These are phyloP conservation scores for Microcebus murinus DNA, from an alignment of 2,113 vertebrate genomes.

Conservation along the genomic window DNA sequence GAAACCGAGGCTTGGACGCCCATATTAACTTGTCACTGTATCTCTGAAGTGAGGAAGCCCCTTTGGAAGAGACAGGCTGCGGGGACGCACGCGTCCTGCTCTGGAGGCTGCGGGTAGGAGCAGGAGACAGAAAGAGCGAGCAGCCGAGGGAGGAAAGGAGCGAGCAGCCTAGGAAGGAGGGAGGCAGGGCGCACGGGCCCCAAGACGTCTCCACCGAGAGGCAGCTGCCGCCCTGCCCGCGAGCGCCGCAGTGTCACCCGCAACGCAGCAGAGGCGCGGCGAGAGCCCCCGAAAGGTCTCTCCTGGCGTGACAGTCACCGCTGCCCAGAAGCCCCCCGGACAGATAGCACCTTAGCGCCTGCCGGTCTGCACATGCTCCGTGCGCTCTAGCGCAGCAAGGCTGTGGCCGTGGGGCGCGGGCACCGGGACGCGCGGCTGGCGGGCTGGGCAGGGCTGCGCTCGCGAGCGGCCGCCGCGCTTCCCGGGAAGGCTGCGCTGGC, in stretches of 20 bases:
- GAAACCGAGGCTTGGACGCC: conserved; percentile 77
- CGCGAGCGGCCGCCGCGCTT: conserved; percentile 44
- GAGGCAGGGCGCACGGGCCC: conserved; percentile 74
- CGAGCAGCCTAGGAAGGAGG: background rate
- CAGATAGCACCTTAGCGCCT: conserved; percentile 46
- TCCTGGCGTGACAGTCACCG: conserved; percentile 69
- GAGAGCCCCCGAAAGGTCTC: conserved; percentile 61
- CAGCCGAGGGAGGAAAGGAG: background rate
- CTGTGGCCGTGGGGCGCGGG: conserved; percentile 48
- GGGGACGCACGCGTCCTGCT: conserved; percentile 75
- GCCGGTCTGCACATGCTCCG: conserved; percentile 66
- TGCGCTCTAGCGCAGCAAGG: conserved; percentile 50
- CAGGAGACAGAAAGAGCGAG: conserved; percentile 51
- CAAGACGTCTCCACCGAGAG: conserved; percentile 84
- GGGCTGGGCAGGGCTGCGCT: conserved; percentile 33
- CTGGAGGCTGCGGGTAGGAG: conserved; percentile 66
- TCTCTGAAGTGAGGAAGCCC: conserved; percentile 77
- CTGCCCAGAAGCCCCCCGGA: conserved; percentile 7
- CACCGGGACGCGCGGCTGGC: conserved; percentile 43
- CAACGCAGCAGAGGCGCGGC: conserved; percentile 50
- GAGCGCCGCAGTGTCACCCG: conserved; percentile 73
- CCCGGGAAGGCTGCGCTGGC: conserved; percentile 73
- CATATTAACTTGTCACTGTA: conserved; percentile 85
- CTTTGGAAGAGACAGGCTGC: conserved; percentile 65
- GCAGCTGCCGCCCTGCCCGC: conserved; percentile 89